These are phyloP conservation scores for Pyrocephalus nanus DNA, from an alignment of 2,797 vertebrate species.

Conservation along the genomic window DNA sequence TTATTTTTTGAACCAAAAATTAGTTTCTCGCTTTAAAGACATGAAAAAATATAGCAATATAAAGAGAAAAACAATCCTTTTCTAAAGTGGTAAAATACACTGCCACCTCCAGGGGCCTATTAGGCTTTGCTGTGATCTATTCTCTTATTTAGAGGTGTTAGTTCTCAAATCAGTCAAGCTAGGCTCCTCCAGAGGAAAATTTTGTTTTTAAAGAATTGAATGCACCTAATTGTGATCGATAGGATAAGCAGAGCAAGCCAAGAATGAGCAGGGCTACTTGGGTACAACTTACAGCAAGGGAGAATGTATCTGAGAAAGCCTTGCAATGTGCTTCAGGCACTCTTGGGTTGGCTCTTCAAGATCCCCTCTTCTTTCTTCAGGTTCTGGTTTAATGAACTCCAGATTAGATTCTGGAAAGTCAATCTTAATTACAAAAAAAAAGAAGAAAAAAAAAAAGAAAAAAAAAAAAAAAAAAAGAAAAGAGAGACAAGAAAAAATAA, in stretches of 20 bases:
- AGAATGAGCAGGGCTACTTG: not conserved
- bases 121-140: not conserved
- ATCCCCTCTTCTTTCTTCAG: constrained; percentile 23
- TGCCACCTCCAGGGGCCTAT: not conserved
- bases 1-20: not conserved
- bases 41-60: constrained; percentile 51
- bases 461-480: too few relatives aligned
- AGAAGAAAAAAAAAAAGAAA: not conserved
- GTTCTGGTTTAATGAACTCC: constrained; percentile 50
- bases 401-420: constrained; percentile 67
- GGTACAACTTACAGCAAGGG: constrained; percentile 68
- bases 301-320: constrained; percentile 50
- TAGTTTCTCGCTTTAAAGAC: not conserved
- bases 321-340: constrained; percentile 61
- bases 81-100: not conserved
- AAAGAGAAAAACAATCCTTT: not conserved
- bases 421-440: constrained; percentile 35
- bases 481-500: not conserved
- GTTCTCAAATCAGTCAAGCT: not conserved
- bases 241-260: not conserved
- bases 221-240: not conserved
- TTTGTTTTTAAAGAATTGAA: not conserved
- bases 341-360: constrained; percentile 40
- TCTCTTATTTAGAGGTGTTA: not conserved
- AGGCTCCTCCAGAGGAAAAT: not conserved